Percentiles rank a stretch among this genome's conserved stretches.
Conservation (phyloP, 2,113 vertebrate species). For the Emydocephalus ijimae region DNA sequence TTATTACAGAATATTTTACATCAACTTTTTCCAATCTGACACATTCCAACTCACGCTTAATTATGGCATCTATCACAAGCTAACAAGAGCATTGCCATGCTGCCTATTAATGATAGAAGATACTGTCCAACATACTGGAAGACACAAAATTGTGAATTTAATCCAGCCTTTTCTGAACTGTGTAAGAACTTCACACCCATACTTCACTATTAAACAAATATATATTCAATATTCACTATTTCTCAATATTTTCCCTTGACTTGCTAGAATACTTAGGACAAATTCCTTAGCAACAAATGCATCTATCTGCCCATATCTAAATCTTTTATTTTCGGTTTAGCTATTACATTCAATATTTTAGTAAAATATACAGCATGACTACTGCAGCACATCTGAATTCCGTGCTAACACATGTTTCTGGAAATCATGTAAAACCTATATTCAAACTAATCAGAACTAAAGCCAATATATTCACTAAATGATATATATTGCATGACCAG, state of each 20-base stretch:
- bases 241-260: slow-evolving; percentile 8
- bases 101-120: background rate
- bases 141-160: background rate
- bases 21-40: background rate
- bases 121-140: background rate
- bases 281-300: background rate
- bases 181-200: background rate
- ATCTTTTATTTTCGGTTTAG: background rate
- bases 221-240: slow-evolving; percentile 15
- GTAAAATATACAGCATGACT: background rate
- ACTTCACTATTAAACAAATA: background rate
- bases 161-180: background rate
- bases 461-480: background rate
- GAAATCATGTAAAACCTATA: background rate
- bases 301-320: background rate
- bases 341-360: background rate
- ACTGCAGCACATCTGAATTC: background rate
- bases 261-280: background rate
- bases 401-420: background rate
- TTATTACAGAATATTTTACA: slow-evolving; percentile 2
- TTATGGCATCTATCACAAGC: background rate
- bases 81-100: background rate
- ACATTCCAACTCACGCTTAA: background rate
- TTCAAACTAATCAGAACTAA: background rate
- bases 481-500: background rate